Evolutionary conservation across 2,797 vertebrate genomes (phyloP).

Genomic region (Fringilla coelebs): DNA sequence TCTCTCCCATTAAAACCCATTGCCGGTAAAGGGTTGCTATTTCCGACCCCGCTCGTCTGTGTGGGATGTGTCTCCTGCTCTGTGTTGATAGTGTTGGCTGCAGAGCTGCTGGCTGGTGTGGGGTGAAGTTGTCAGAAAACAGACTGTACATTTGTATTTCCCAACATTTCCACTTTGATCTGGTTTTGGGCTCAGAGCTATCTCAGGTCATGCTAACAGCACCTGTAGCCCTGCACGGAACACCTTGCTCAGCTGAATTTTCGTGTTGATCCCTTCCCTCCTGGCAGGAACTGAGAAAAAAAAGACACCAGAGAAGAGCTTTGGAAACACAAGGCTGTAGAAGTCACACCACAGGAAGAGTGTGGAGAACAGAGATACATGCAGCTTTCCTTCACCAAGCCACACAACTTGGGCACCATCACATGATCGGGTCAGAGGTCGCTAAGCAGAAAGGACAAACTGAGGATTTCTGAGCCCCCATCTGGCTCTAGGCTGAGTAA

Average conservation of each 20-base stretch:
- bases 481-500: neutral
- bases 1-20: neutral
- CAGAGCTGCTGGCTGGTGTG: neutral
- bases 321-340: neutral
- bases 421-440: neutral
- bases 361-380: neutral
- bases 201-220: constrained; percentile 58
- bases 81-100: neutral
- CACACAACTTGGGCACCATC: neutral
- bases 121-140: constrained; percentile 38
- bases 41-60: neutral
- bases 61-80: neutral
- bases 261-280: neutral
- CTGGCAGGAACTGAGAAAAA: neutral
- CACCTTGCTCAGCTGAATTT: neutral
- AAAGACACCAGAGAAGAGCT: neutral
- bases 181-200: constrained; percentile 33
- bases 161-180: constrained; percentile 61
- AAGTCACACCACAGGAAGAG: neutral
- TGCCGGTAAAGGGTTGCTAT: neutral
- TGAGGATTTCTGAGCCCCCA: neutral
- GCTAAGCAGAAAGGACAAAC: neutral
- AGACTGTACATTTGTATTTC: constrained; percentile 39
- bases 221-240: constrained; percentile 28
- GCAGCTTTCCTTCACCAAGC: neutral